phyloP scores from a whole-genome alignment of 2,113 vertebrate species.

The Mustela lutreola region DNA sequence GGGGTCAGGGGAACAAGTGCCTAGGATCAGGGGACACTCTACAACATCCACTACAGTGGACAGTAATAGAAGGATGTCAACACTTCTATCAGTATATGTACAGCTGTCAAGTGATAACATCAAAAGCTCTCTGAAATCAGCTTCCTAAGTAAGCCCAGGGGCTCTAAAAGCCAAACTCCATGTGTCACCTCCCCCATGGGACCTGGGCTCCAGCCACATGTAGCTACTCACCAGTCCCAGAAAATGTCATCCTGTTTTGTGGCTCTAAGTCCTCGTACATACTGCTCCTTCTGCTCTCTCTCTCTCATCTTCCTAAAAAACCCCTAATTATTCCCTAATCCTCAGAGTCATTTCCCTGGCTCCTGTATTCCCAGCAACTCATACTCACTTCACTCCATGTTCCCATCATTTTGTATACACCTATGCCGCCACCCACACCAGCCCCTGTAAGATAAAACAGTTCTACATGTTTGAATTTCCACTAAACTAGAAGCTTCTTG shows the following conservation, averaged over 20 bases:
- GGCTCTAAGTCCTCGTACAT: not conserved
- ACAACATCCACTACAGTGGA: not conserved
- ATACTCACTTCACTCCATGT: not conserved
- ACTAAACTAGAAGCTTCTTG: too few relatives aligned
- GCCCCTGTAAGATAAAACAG: not conserved
- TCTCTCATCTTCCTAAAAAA: not conserved
- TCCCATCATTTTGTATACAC: not conserved
- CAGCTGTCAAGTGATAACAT: not conserved
- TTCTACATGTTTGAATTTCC: not conserved
- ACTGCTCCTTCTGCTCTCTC: not conserved
- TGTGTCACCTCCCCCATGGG: not conserved
- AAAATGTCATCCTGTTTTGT: not conserved
- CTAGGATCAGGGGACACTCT: not conserved
- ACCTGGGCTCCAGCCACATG: not conserved
- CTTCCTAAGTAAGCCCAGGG: not conserved
- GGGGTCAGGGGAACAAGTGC: not conserved
- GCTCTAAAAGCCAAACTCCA: not conserved
- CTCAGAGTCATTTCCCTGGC: not conserved
- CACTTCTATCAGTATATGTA: not conserved
- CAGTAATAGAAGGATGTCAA: not conserved
- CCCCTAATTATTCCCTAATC: not conserved
- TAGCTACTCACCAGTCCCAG: not conserved
- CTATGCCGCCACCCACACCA: too few relatives aligned
- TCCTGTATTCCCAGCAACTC: not conserved
- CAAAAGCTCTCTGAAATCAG: slow-evolving; percentile 24